Conservation (phyloP, 1,140 invertebrate genomes). For the Drosophila punjabiensis region DNA sequence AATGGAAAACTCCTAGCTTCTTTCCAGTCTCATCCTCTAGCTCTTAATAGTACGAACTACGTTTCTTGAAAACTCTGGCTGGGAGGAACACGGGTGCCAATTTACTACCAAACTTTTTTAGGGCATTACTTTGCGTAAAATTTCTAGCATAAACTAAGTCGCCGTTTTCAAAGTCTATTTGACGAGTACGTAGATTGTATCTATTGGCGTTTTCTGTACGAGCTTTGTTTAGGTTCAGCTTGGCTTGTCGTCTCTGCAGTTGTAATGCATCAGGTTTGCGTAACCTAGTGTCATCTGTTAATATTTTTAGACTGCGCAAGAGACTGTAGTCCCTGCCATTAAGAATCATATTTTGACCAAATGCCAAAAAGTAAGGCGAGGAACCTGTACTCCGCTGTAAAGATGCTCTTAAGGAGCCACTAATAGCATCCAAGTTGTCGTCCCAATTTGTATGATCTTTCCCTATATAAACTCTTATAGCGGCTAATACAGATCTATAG, state of each 20-base stretch:
- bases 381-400: slow-evolving; percentile 20
- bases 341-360: slow-evolving; percentile 24
- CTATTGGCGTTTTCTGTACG: slow-evolving; percentile 1
- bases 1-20: not conserved
- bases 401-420: not conserved
- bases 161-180: not conserved
- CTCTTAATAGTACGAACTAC: not conserved
- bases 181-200: slow-evolving; percentile 1
- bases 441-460: slow-evolving; percentile 30
- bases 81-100: not conserved
- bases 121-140: slow-evolving; percentile 1
- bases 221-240: not conserved
- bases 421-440: slow-evolving; percentile 11
- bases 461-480: slow-evolving; percentile 13
- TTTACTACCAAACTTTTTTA: slow-evolving; percentile 3
- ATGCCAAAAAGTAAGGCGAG: slow-evolving; percentile 18
- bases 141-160: slow-evolving; percentile 2
- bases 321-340: slow-evolving; percentile 17
- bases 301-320: not conserved
- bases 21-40: slow-evolving; percentile 1
- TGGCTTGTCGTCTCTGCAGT: not conserved
- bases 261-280: not conserved
- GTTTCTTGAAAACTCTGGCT: not conserved
- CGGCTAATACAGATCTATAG: slow-evolving; percentile 5
- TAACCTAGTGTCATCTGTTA: not conserved